Base-by-base conservation (phyloP, 92 coral and sea anemone species). In the Porites lobata region DNA sequence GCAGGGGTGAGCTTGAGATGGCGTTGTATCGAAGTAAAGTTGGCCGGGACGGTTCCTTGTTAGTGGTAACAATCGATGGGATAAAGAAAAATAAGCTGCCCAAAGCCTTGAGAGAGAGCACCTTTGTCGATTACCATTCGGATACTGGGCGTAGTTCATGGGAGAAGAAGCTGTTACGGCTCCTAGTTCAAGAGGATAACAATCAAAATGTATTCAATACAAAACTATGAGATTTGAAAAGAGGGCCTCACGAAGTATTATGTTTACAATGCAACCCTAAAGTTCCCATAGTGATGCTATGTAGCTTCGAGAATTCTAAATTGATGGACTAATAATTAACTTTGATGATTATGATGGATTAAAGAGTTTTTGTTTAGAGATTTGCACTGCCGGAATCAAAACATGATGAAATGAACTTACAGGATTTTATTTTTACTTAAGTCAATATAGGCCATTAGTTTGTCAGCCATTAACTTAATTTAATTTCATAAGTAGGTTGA, bases 1-100 rank as follows among this genome's bases (percentile, higher is more conserved):
- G 92, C 62, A 61, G 90, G 4, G 92, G 86, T 1, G 92, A 90
- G 74, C 82, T 90, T 3, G 90, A 90, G 20, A 84, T 90, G 90
- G 92, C 92, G 3, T 10, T 89, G 51, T 59, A 89, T 29, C 80
- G 92, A 69, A 89, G 79, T 47, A 80, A 50, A 1, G 26, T 51
- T 19, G 85, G 50, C 14, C 75, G 69, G 4, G 89, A 89, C 26
- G 62, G 83, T 19, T 89, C 90, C 6, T 64, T 89, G 50, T 26
- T 89, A 43, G 67, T 85, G 6, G 47, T 89, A 13, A 66, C 76
- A 78, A 88, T 89, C 26, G 92, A 89, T 29, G 85, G 82, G 5
- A 43, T 89, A 8, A 59, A 50, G 66, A 77, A 74, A 57, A 69
- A 84, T 20, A 71, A 84, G 18, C 61, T 89, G 17, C 92, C 92